Evolutionary conservation across 1,140 invertebrate genomes (phyloP).

Genomic region (Caerostris extrusa): DNA sequence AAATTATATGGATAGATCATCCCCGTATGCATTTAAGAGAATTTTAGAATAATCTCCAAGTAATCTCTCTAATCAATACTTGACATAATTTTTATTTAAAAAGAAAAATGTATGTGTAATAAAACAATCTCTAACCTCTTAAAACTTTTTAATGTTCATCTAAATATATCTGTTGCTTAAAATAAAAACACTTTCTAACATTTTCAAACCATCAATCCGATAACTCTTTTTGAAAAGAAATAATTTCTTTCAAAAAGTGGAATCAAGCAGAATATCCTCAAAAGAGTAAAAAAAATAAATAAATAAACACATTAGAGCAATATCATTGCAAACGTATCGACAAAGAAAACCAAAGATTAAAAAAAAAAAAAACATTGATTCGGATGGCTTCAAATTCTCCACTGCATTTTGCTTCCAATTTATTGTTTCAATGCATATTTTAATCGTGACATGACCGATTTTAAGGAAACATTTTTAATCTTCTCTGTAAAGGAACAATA

Average conservation of each 20-base stretch:
- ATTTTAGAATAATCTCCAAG: too few relatives aligned
- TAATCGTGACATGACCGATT: conserved; percentile 49
- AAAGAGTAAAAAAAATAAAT: neutral
- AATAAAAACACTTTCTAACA: too few relatives aligned
- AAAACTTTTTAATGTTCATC: too few relatives aligned
- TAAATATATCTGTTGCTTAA: too few relatives aligned
- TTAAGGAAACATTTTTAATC: conserved; percentile 58
- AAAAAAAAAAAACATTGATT: neutral
- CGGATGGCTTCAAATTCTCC: conserved; percentile 7
- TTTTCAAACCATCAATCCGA: too few relatives aligned
- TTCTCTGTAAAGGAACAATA: conserved; percentile 53
- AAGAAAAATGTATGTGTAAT: too few relatives aligned
- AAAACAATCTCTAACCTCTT: too few relatives aligned
- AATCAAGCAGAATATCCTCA: neutral
- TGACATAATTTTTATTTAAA: too few relatives aligned
- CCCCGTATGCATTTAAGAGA: too few relatives aligned
- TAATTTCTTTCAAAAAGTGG: neutral
- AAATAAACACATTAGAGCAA: neutral
- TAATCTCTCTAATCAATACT: too few relatives aligned
- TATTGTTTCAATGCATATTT: conserved; percentile 54
- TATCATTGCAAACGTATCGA: neutral
- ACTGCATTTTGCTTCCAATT: conserved; percentile 1
- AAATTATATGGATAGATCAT: too few relatives aligned
- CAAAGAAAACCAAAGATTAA: neutral
- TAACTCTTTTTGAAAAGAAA: too few relatives aligned